A percentile compares a stretch with the other conserved stretches of the same genome.
phyloP scores from a whole-genome alignment of 2,888 invertebrate species.

The Venustoraphidia nigricollis region DNA sequence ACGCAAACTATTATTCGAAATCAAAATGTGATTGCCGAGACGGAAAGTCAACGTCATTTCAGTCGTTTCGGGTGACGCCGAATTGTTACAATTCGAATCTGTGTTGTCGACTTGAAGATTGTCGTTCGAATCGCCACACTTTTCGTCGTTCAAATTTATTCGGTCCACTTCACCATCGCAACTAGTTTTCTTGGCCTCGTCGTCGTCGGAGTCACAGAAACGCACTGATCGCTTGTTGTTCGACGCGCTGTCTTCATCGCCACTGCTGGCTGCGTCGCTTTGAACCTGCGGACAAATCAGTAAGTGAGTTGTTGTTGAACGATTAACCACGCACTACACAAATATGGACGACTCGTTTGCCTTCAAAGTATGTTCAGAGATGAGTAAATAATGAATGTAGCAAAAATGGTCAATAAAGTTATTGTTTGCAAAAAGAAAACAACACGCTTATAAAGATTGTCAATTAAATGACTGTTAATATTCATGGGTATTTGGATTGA shows the following conservation, averaged over 20 bases:
- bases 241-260: conserved; percentile 39
- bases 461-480: too few species aligned
- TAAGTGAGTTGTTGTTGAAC: too few species aligned
- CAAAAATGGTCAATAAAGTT: too few species aligned
- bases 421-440: not conserved
- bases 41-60: conserved; percentile 40
- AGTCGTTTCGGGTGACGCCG: conserved; percentile 24
- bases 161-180: conserved; percentile 27
- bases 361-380: too few species aligned
- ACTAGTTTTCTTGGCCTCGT: conserved; percentile 19
- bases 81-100: conserved; percentile 11
- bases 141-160: conserved; percentile 17
- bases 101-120: conserved; percentile 11
- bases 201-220: conserved; percentile 37
- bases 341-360: too few species aligned
- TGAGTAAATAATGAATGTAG: too few species aligned
- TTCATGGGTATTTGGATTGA: too few species aligned
- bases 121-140: conserved; percentile 20
- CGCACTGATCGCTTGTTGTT: conserved; percentile 46
- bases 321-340: too few species aligned
- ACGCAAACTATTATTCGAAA: conserved; percentile 38
- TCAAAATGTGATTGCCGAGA: conserved; percentile 35
- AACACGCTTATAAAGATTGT: too few species aligned
- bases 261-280: conserved; percentile 25
- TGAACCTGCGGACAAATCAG: conserved; percentile 5